Conservation (phyloP, 2,113 vertebrate genomes). For the Phaethornis superciliosus region DNA sequence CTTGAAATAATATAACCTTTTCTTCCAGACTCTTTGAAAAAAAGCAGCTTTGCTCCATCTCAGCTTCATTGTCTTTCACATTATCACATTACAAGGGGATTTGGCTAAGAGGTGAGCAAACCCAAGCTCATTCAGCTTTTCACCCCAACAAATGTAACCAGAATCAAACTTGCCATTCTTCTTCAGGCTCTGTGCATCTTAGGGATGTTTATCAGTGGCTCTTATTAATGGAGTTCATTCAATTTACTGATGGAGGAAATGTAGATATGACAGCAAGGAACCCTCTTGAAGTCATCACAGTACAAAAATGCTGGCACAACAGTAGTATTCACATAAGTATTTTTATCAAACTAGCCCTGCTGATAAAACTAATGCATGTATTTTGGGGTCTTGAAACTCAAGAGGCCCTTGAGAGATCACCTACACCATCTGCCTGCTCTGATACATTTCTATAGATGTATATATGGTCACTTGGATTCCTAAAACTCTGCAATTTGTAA, state of each 20-base stretch:
- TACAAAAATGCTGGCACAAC: background rate
- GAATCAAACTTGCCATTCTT: background rate
- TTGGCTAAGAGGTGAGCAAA: background rate
- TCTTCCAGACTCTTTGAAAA: background rate
- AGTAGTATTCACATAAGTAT: background rate
- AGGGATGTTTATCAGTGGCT: background rate
- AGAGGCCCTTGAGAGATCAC: background rate
- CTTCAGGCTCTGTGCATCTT: rapidly evolving
- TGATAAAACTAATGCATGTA: background rate
- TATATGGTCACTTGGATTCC: background rate
- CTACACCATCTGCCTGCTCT: background rate
- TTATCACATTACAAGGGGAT: background rate
- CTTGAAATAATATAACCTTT: background rate
- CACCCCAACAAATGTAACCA: background rate
- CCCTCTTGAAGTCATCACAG: background rate
- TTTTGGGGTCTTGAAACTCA: background rate
- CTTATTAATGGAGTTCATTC: background rate
- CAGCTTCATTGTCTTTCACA: background rate
- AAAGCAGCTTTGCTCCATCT: background rate
- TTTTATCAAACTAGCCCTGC: background rate
- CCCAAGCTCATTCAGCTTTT: background rate
- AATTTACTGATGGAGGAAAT: background rate
- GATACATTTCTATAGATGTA: background rate
- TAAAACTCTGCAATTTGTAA: background rate
- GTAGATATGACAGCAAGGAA: background rate